These are phyloP conservation scores for Eupithecia subumbrata DNA, from an alignment of 2,888 invertebrate genomes.

Conservation along the genomic window DNA sequence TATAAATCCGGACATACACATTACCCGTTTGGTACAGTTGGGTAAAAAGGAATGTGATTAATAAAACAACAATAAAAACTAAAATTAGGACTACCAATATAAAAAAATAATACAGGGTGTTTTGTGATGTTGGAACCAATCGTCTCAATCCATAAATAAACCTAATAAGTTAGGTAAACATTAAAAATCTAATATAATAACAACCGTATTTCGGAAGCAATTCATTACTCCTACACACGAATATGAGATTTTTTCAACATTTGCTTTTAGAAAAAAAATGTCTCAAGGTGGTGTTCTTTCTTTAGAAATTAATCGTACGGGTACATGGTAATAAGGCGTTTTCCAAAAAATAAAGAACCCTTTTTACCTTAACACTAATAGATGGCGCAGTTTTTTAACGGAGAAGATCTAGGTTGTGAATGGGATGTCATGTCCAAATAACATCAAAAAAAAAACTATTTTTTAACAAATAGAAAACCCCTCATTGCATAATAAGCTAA, in stretches of 20 bases:
- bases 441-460: too few relatives aligned
- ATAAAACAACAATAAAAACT: neutral
- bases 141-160: neutral
- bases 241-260: neutral
- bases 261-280: neutral
- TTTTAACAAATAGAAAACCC: neutral
- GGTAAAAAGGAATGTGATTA: constrained; percentile 14
- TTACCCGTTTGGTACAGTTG: neutral
- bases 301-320: too few relatives aligned
- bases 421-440: too few relatives aligned
- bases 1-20: neutral
- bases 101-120: constrained; percentile 13
- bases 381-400: too few relatives aligned
- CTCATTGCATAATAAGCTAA: neutral
- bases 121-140: neutral
- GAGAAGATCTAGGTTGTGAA: too few relatives aligned
- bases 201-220: neutral
- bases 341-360: neutral
- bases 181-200: neutral
- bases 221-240: neutral
- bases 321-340: too few relatives aligned
- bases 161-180: neutral
- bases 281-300: too few relatives aligned
- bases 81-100: neutral
- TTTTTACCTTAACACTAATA: too few relatives aligned